Percentiles rank a stretch among this genome's conserved stretches.
Evolutionary conservation across 1,140 invertebrate genomes (phyloP).

Genomic region (Luehdorfia chinensis): DNA sequence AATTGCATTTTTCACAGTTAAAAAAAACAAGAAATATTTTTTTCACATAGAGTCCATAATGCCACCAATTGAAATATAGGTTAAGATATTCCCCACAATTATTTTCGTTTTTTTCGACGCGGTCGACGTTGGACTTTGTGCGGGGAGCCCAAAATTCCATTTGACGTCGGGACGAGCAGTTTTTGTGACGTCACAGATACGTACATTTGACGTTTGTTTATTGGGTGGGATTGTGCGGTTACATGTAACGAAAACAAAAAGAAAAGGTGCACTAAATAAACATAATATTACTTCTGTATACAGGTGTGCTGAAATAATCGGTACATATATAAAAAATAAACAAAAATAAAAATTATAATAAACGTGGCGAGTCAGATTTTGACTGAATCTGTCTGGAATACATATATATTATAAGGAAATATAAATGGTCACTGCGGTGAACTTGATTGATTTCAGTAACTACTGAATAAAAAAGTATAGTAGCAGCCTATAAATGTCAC

Average conservation of each 20-base stretch:
- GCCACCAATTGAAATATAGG: slow-evolving; percentile 6
- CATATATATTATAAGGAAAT: neutral
- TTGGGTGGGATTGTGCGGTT: slow-evolving; percentile 70
- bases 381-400: no score
- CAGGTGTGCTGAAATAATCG: slow-evolving; percentile 31
- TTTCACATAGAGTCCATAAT: slow-evolving; percentile 35
- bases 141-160: slow-evolving; percentile 64
- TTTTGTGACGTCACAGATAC: slow-evolving; percentile 38
- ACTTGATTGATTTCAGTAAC: neutral
- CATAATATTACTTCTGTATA: slow-evolving; percentile 42
- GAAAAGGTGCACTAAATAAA: slow-evolving; percentile 76
- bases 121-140: slow-evolving; percentile 74
- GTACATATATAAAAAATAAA: slow-evolving; percentile 27
- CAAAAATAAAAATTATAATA: slow-evolving; percentile 1
- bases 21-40: slow-evolving; percentile 23
- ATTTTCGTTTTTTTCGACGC: slow-evolving; percentile 75
- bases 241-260: slow-evolving; percentile 76
- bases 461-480: neutral
- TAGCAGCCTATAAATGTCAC: no score
- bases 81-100: slow-evolving; percentile 31
- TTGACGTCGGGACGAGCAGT: slow-evolving; percentile 35
- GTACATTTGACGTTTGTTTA: slow-evolving; percentile 42
- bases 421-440: neutral
- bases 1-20: slow-evolving; percentile 49
- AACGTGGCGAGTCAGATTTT: no score